A percentile compares a stretch with the other conserved stretches of the same genome.
Conservation (phyloP, 2,797 vertebrate genomes). For the Brotula barbata region DNA sequence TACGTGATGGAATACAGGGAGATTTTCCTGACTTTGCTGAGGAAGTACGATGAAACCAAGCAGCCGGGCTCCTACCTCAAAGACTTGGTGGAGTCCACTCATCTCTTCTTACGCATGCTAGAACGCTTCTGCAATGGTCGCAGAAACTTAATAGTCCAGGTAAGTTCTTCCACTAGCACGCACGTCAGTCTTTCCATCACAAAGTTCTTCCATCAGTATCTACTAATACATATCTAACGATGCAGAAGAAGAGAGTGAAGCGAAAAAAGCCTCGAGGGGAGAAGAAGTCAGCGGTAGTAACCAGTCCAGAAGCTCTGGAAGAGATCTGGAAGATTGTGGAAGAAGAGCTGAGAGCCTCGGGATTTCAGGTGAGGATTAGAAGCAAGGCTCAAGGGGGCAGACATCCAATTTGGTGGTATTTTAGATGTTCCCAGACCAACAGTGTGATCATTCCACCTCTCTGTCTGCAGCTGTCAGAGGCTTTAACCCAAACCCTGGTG, state of each 20-base stretch:
- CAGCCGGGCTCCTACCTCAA: slow-evolving; percentile 89
- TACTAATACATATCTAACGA: not conserved
- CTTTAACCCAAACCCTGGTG: slow-evolving; percentile 71
- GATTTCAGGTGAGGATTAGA: slow-evolving; percentile 72
- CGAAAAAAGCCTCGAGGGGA: slow-evolving; percentile 68
- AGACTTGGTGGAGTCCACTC: slow-evolving; percentile 93
- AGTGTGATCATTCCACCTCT: not conserved
- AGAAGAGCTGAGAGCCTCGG: slow-evolving; percentile 76
- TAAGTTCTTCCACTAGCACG: slow-evolving; percentile 45
- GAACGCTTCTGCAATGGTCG: slow-evolving; percentile 90
- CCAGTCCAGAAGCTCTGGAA: slow-evolving; percentile 74
- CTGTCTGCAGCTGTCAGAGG: slow-evolving; percentile 70
- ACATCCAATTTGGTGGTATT: too few species aligned
- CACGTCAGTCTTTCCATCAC: too few species aligned
- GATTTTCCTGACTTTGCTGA: slow-evolving; percentile 90
- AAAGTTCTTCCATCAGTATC: not conserved
- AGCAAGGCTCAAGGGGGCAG: not conserved
- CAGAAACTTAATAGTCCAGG: slow-evolving; percentile 88
- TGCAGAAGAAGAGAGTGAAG: slow-evolving; percentile 84
- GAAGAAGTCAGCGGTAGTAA: slow-evolving; percentile 34
- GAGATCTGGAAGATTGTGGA: slow-evolving; percentile 82
- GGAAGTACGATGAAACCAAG: slow-evolving; percentile 89
- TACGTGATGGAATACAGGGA: slow-evolving; percentile 97
- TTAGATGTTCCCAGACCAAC: too few species aligned
- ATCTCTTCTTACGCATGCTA: slow-evolving; percentile 94